Base-by-base conservation (phyloP, 2,888 invertebrate species). In the Xanthostigma xanthostigma region DNA sequence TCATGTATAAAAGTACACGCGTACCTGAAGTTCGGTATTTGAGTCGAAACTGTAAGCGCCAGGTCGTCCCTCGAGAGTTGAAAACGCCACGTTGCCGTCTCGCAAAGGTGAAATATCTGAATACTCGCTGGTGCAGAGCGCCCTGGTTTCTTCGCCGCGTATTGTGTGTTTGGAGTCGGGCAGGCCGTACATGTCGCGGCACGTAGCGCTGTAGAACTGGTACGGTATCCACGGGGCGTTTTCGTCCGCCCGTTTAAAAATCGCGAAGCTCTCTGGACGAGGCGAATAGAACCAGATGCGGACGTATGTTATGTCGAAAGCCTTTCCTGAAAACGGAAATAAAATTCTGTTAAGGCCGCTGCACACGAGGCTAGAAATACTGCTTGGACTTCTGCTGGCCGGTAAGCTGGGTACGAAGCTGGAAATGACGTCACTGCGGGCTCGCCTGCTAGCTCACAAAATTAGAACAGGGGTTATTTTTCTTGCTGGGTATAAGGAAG, bases 91-190 rank as follows among this genome's bases (percentile, higher is more conserved):
- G 62, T 90, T 92, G 13, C 95, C 97, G 12, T 91, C 94, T 3
- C 88, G 84, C 51, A 97, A 69, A 0, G 97, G 97, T 0, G 95
- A 93, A 56, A 98, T 95, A 62, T 97, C 97, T 5, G 95, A 95
- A 69, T 90, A 97, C 63, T 96, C 96, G 53, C 92, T 88, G n/a
- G 91, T 94, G 64, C 98, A 98, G n/a, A 97, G 76, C 0, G 97
- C 93, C 51, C 87, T 76, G 0, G 92, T 91, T 65, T 97, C 96
- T 34, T 84, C 84, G 0, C 84, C 84, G 4, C 81, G 72, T 0
- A 80, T 76, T 9, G 76, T 74, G 34, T 81, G 75, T 43, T 79
- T 75, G 34, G 78, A 78, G 56, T 94, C 92, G 2, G 85, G 84
- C 43, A 93, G 69, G 0, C 82, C 81, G 64, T 95, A 98, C 0